Base-by-base conservation (phyloP, 2,888 invertebrate genomes). In the Eristalis tenax region DNA sequence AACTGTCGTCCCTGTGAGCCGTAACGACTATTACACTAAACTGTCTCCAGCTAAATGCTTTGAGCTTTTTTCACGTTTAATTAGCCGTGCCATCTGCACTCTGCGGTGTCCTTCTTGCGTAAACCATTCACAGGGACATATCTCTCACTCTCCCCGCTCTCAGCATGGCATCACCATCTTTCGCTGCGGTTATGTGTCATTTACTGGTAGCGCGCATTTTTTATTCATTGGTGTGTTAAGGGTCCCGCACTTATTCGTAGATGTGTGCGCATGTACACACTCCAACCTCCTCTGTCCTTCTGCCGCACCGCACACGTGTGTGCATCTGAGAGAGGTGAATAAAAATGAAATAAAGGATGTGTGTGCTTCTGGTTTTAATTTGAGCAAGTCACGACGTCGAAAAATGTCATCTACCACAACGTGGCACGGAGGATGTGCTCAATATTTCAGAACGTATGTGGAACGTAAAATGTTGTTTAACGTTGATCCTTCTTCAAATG, bases 41-140 rank as follows among this genome's bases (percentile, higher is more conserved):
- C 83, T 83, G 77, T 78, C 75, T 70, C 59, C 38, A 82, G 50
- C 70, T 78, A 83, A 86, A 86, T 86, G 75, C 78, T 70, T 83
- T 86, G 74, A 57, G 75, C 65, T 77, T 86, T 50, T 74, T 79
- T 74, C 74, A 79, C 78, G 86, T 83, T 82, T 86, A 86, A 86
- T 86, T 86, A 83, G 86, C 83, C 86, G 78, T 78, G 78, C 74
- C 70, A 71, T 82, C 74, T 86, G 86, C 70, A 71, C 83, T 83
- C 66, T 40, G 56, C 57, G 70, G 65, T 69, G 75, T 73, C 64
- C 66, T 83, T 83, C 75, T 86, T 78, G 83, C 86, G 78, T 83
- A 70, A 79, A 83, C 43, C 83, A 83, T 75, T 86, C 78, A 83
- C 56, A 66, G 66, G 38, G 22, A 10, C 59, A 70, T 63, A 26